phyloP scores from a whole-genome alignment of 2,888 invertebrate genomes.

The Volucella inflata region DNA sequence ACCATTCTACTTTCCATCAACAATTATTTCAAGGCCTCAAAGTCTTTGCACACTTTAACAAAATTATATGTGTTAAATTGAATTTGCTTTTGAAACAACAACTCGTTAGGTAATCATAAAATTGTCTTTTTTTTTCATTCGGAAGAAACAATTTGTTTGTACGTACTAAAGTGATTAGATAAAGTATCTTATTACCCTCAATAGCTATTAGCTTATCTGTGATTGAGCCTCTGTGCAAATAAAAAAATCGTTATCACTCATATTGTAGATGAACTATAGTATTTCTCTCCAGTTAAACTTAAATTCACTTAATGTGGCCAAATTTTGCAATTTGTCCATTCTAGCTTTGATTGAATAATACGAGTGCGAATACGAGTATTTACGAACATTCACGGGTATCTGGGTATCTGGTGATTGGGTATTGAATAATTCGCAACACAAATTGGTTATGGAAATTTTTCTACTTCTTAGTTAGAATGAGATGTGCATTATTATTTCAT shows the following conservation, averaged over 20 bases:
- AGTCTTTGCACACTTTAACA: too few species aligned
- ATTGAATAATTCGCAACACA: constrained; percentile 10
- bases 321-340: constrained; percentile 24
- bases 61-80: too few species aligned
- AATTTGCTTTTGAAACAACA: too few species aligned
- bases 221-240: too few species aligned
- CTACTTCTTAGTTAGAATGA: neutral
- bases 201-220: neutral
- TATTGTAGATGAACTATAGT: neutral
- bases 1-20: too few species aligned
- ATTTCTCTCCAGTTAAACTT: neutral
- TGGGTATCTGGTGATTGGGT: constrained; percentile 1
- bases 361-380: neutral
- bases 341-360: constrained; percentile 34
- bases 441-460: constrained; percentile 28
- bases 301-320: constrained; percentile 18
- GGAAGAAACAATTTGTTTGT: too few species aligned
- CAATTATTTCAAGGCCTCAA: too few species aligned
- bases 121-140: too few species aligned
- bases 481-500: constrained; percentile 17
- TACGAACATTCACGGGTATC: neutral
- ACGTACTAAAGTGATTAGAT: constrained; percentile 34
- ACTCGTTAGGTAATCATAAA: too few species aligned
- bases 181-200: constrained; percentile 18
- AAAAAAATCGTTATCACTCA: neutral